A percentile compares a stretch with the other conserved stretches of the same genome.
Conservation (phyloP, 2,113 vertebrate species). For the Sinocyclocheilus maitianheensis region DNA sequence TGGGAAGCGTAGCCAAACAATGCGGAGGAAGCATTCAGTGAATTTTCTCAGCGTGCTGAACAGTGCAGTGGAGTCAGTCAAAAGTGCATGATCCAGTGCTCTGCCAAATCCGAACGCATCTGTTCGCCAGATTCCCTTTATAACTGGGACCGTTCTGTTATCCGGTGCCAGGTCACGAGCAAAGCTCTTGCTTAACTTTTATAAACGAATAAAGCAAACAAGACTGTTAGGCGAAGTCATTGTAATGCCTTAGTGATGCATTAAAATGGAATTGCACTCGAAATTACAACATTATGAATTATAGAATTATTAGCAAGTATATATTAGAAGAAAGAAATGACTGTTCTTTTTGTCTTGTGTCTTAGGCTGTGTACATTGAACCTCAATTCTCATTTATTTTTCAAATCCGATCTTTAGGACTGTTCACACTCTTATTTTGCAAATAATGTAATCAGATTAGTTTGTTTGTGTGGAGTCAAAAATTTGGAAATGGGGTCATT, state of each 20-base stretch:
- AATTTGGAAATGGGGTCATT: neutral
- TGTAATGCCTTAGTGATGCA: neutral
- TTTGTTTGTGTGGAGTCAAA: too few relatives aligned
- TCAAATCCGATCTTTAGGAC: neutral
- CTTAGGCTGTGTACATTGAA: neutral
- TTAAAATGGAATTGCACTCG: neutral
- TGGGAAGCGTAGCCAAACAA: conserved; percentile 34
- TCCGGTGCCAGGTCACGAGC: conserved; percentile 48
- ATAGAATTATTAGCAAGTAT: neutral
- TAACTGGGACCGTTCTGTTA: conserved; percentile 35
- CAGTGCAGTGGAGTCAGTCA: neutral
- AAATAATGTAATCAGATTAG: neutral
- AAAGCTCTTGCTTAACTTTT: conserved; percentile 40
- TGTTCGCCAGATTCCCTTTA: conserved; percentile 51
- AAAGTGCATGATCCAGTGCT: conserved; percentile 31
- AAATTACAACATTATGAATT: conserved; percentile 1
- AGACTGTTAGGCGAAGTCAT: neutral
- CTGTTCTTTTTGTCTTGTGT: neutral
- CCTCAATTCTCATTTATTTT: neutral
- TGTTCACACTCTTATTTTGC: neutral
- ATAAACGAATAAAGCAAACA: conserved; percentile 41
- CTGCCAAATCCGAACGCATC: conserved; percentile 49
- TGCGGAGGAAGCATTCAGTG: conserved; percentile 38
- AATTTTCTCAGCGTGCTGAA: neutral
- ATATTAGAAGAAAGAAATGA: neutral